Evolutionary conservation across 2,888 invertebrate genomes (phyloP).

Genomic region (Galeruca laticollis): DNA sequence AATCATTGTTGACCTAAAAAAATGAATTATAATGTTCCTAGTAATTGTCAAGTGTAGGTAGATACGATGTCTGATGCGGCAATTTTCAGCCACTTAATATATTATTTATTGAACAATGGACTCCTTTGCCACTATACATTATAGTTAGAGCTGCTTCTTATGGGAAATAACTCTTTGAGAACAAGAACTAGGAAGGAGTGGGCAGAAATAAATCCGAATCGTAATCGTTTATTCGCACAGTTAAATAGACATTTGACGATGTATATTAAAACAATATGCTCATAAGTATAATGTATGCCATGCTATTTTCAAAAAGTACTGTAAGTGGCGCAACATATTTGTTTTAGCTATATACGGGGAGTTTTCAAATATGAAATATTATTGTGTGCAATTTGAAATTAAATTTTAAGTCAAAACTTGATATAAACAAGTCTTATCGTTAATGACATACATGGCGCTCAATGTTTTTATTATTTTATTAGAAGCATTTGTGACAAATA

Average conservation of each 20-base stretch:
- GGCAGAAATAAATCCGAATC: neutral
- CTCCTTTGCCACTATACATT: conserved; percentile 21
- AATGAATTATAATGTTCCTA: conserved; percentile 26
- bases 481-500: no score
- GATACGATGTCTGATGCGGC: conserved; percentile 31
- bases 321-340: no score
- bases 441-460: no score
- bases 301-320: no score
- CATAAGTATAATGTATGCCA: neutral
- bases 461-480: no score
- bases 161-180: conserved; percentile 1
- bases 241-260: neutral
- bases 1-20: conserved; percentile 30
- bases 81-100: conserved; percentile 35
- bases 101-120: conserved; percentile 31
- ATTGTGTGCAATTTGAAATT: no score
- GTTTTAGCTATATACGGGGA: no score
- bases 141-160: conserved; percentile 4
- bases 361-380: no score
- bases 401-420: no score
- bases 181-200: neutral
- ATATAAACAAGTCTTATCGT: no score
- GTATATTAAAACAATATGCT: neutral
- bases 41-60: conserved; percentile 37
- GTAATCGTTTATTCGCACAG: conserved; percentile 2